phyloP scores from a whole-genome alignment of 2,888 invertebrate species.

The Xestia rhomboidea region DNA sequence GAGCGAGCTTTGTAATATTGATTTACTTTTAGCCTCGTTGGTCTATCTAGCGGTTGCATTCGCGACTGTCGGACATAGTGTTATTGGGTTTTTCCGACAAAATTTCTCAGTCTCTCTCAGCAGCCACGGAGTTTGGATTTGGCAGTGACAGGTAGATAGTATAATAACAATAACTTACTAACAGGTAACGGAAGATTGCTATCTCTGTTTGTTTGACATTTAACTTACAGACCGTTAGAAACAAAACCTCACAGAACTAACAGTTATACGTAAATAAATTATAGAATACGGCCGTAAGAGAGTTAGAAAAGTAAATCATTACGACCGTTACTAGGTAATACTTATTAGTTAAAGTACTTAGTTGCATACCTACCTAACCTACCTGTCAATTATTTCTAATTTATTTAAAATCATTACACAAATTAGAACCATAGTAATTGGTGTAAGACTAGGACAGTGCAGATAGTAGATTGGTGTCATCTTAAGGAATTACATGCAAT shows the following conservation, averaged over 20 bases:
- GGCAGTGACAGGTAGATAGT: background rate
- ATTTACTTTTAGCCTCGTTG: background rate
- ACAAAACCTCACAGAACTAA: too few relatives aligned
- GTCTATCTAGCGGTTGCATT: background rate
- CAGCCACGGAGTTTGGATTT: background rate
- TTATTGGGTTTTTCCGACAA: background rate
- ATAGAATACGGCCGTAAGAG: too few relatives aligned
- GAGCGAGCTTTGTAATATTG: conserved; percentile 2
- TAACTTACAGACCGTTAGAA: too few relatives aligned
- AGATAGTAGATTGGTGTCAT: conserved; percentile 31
- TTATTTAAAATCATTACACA: conserved; percentile 30
- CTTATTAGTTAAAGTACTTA: conserved; percentile 12
- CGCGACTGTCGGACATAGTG: background rate
- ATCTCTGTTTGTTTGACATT: too few relatives aligned
- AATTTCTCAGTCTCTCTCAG: background rate
- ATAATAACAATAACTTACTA: background rate
- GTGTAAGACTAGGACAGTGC: conserved; percentile 18
- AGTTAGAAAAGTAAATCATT: too few relatives aligned
- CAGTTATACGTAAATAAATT: too few relatives aligned
- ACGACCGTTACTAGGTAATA: too few relatives aligned
- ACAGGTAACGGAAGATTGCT: too few relatives aligned
- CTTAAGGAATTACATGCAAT: conserved; percentile 35
- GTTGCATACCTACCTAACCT: background rate
- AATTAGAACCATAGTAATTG: conserved; percentile 28
- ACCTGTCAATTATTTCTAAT: conserved; percentile 34